phyloP scores from a whole-genome alignment of 2,888 invertebrate genomes.

The Lasioglossum malachurum region DNA sequence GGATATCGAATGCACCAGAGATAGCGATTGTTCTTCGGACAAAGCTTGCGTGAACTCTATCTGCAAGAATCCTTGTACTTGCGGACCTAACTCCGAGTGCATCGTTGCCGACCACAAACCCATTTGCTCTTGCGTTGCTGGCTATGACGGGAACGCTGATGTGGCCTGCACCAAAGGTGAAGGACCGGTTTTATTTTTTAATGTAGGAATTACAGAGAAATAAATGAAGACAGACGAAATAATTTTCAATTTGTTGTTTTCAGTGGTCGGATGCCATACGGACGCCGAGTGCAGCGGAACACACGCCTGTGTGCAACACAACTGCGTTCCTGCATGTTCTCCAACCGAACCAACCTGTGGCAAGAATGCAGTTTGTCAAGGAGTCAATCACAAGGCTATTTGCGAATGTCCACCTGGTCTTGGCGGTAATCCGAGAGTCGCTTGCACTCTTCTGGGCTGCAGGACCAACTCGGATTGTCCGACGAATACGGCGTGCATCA shows the following conservation, averaged over 20 bases:
- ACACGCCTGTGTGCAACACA: slow-evolving; percentile 93
- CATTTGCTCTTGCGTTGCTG: slow-evolving; percentile 93
- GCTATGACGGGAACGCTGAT: slow-evolving; percentile 94
- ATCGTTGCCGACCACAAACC: slow-evolving; percentile 94
- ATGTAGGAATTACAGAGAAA: neutral
- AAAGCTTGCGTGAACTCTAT: slow-evolving; percentile 92
- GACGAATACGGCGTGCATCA: slow-evolving; percentile 92
- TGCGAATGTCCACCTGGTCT: slow-evolving; percentile 94
- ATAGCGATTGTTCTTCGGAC: slow-evolving; percentile 92
- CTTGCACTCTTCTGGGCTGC: slow-evolving; percentile 93
- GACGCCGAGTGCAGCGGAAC: slow-evolving; percentile 93
- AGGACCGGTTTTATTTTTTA: neutral
- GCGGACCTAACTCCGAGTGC: slow-evolving; percentile 94
- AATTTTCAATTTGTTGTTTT: slow-evolving; percentile 14
- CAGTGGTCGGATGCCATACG: slow-evolving; percentile 89
- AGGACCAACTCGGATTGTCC: slow-evolving; percentile 93
- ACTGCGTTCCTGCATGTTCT: slow-evolving; percentile 92
- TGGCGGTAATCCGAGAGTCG: slow-evolving; percentile 92
- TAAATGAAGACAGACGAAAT: neutral
- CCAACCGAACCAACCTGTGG: slow-evolving; percentile 90
- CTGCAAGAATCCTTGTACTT: slow-evolving; percentile 94
- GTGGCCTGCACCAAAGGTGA: slow-evolving; percentile 90
- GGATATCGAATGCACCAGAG: slow-evolving; percentile 89
- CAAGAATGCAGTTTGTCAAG: slow-evolving; percentile 91
- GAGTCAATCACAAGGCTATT: slow-evolving; percentile 91